Base-by-base conservation (phyloP, 2,888 invertebrate species). In the Drosophila buzzatii region DNA sequence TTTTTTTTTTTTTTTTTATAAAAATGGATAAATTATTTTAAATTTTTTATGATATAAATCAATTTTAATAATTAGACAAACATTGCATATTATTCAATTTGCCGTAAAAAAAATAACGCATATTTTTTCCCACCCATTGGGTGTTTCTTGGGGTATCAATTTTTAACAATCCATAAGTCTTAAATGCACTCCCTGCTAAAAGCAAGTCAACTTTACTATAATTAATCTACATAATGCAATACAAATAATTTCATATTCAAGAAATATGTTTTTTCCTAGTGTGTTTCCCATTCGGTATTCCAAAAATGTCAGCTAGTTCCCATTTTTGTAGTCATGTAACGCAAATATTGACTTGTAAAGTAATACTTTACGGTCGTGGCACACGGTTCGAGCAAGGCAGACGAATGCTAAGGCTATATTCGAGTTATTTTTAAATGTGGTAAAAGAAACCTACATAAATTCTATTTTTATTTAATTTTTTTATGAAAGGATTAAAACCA, bases 291-390 rank as follows among this genome's bases (percentile, higher is more conserved):
- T 59, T 16, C 16, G 49, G 20, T 8, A 27, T 8, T 31, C 2
- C 9, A 31, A 27, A 18, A 2, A 20, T 1, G 1, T 4, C 4
- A 10, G 3, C 6, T 23, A 8, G 5, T 35, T 23, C 47, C 39
- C 27, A 14, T 27, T 41, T 59, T 49, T 39, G 31, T 41, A 49
- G 41, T 49, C 59, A 31, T 31, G 31, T 16, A 59, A 49, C 39
- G 31, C 59, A 31, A 49, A 20, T 37, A 39, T 20, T 23, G 10
- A 39, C 31, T 47, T 47, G 58, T 59, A 59, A 47, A 47, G 37
- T 27, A 59, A 59, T 59, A 59, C 47, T 59, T 59, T 59, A 59
- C 58, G 47, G 47, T 27, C 47, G 27, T 7, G 16, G 44, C 44
- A 35, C 44, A 35, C 27, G 47, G 45, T 1, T 39, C 37, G 47